phyloP scores from a whole-genome alignment of 2,113 vertebrate species.

The Herpailurus yagouaroundi region DNA sequence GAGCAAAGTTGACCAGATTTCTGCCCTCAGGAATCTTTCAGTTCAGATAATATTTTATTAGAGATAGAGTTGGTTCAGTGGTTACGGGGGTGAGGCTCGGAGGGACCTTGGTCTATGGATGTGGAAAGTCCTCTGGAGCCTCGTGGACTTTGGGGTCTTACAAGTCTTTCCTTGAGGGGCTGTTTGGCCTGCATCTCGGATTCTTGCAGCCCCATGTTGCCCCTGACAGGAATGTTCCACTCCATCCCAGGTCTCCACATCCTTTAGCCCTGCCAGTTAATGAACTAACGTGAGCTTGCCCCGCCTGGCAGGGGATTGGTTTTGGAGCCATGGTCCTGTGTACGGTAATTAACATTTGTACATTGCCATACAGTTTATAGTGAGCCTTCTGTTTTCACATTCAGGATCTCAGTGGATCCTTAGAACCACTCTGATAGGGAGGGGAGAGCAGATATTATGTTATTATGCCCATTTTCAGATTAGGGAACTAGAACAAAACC shows the following conservation, averaged over 20 bases:
- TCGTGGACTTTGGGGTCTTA: background rate
- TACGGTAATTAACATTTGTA: background rate
- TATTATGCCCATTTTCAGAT: background rate
- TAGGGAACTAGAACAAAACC: background rate
- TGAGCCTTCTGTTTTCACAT: background rate
- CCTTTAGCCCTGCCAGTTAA: too few species aligned
- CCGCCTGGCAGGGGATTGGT: background rate
- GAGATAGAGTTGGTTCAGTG: background rate
- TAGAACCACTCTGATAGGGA: background rate
- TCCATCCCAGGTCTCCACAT: background rate
- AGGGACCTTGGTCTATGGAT: background rate
- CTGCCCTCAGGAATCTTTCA: background rate
- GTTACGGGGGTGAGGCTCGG: background rate
- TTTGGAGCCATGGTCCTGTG: background rate
- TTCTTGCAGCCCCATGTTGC: background rate
- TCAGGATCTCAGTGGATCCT: background rate
- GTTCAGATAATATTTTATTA: background rate
- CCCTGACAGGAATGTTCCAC: background rate
- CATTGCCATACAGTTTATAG: background rate
- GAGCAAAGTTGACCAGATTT: background rate
- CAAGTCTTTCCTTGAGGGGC: background rate
- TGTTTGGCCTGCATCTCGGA: background rate
- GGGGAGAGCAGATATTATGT: background rate
- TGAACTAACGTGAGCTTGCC: background rate
- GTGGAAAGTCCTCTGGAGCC: background rate